These are phyloP conservation scores for Sminthurinus signatus DNA, from an alignment of 1,140 invertebrate genomes.

Conservation along the genomic window DNA sequence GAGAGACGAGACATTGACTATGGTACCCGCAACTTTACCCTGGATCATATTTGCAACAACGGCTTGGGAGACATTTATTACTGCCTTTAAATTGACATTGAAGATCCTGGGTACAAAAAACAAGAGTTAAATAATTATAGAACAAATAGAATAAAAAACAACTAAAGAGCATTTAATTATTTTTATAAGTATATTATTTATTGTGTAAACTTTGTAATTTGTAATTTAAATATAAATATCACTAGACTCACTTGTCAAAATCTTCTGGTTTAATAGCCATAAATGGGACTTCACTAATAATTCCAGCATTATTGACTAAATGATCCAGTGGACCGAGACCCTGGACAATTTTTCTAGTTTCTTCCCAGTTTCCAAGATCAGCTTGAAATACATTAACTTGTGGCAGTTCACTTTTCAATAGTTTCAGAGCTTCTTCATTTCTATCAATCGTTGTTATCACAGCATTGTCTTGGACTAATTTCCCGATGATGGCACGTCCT, in stretches of 20 bases:
- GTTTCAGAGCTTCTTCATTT: constrained; percentile 58
- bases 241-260: constrained; percentile 57
- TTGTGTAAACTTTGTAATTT: not conserved
- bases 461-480: constrained; percentile 58
- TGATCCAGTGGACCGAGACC: constrained; percentile 58
- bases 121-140: too few relatives aligned
- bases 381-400: constrained; percentile 54
- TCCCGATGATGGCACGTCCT: constrained; percentile 60
- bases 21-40: too few relatives aligned
- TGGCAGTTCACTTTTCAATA: constrained; percentile 58
- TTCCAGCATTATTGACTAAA: constrained; percentile 75
- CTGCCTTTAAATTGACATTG: too few relatives aligned
- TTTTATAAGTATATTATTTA: too few relatives aligned
- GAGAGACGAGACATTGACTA: too few relatives aligned
- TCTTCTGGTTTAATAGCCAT: constrained; percentile 57
- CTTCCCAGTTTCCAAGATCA: constrained; percentile 70
- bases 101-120: too few relatives aligned
- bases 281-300: constrained; percentile 57
- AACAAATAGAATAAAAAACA: too few relatives aligned
- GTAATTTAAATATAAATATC: too few relatives aligned
- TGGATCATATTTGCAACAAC: too few relatives aligned
- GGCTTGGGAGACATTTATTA: too few relatives aligned
- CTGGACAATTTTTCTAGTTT: constrained; percentile 55
- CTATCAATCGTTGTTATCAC: constrained; percentile 66
- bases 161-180: too few relatives aligned